Conservation (phyloP, 2,888 invertebrate species). For the Orthosia gracilis region DNA sequence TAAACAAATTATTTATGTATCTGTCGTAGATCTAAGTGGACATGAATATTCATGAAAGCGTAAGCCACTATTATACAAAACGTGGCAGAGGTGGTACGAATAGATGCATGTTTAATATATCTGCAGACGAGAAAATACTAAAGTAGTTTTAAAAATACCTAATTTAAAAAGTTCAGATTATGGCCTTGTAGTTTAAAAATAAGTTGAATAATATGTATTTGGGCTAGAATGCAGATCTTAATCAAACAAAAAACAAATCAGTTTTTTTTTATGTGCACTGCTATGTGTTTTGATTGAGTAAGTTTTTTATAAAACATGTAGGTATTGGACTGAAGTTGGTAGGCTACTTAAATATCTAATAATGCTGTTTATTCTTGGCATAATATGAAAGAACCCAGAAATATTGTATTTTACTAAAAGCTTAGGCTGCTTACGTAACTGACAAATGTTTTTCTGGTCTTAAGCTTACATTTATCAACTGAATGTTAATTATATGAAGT, state of each 20-base stretch:
- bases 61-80: conserved; percentile 4
- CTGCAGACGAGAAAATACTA: conserved; percentile 13
- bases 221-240: not conserved
- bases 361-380: not conserved
- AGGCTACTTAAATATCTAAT: not conserved
- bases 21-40: conserved; percentile 44
- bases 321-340: too few species aligned
- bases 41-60: conserved; percentile 51
- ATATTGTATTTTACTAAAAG: not conserved
- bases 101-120: conserved; percentile 6
- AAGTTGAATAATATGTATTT: conserved; percentile 12
- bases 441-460: conserved; percentile 21
- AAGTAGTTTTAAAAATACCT: conserved; percentile 11
- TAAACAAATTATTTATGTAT: conserved; percentile 41
- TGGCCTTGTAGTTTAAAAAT: conserved; percentile 30
- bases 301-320: not conserved
- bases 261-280: not conserved
- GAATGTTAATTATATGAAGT: conserved; percentile 2
- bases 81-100: conserved; percentile 8
- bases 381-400: conserved; percentile 9
- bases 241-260: not conserved
- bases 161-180: conserved; percentile 36
- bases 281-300: not conserved
- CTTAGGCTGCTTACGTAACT: conserved; percentile 2
- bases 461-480: not conserved